These are phyloP conservation scores for Lycia hirtaria DNA, from an alignment of 2,888 invertebrate species.

Conservation along the genomic window DNA sequence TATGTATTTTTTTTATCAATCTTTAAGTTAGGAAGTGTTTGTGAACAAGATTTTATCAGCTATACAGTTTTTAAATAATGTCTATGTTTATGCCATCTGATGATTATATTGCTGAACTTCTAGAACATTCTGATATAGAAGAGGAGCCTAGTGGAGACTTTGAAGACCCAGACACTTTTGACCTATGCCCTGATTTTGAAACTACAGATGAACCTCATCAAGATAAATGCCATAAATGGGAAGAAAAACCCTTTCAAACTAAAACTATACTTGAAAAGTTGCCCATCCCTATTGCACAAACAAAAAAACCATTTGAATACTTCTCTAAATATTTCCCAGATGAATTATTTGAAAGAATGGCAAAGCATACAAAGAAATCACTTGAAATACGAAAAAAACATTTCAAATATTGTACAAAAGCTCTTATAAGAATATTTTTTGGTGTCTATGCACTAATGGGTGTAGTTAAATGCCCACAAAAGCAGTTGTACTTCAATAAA, in stretches of 20 bases:
- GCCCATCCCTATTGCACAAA: constrained; percentile 14
- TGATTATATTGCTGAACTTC: constrained; percentile 33
- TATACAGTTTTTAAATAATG: constrained; percentile 2
- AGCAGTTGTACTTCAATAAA: constrained; percentile 27
- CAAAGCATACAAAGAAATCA: constrained; percentile 23
- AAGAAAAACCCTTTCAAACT: constrained; percentile 18
- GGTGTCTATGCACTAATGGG: constrained; percentile 33
- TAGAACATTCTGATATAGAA: constrained; percentile 39
- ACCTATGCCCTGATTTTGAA: constrained; percentile 20
- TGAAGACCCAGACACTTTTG: constrained; percentile 28
- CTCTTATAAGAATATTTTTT: constrained; percentile 29
- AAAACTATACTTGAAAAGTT: constrained; percentile 24
- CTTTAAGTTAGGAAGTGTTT: too few species aligned
- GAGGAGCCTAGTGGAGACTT: constrained; percentile 20
- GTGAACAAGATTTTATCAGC: too few species aligned
- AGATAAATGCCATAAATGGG: constrained; percentile 24
- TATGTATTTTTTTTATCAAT: too few species aligned
- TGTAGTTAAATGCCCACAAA: constrained; percentile 27
- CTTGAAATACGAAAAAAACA: constrained; percentile 15
- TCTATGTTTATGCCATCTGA: constrained; percentile 25
- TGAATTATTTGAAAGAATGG: constrained; percentile 33
- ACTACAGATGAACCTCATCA: constrained; percentile 5
- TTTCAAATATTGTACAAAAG: constrained; percentile 19
- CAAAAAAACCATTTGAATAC: constrained; percentile 29
- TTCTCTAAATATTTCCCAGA: constrained; percentile 30